A percentile compares a stretch with the other conserved stretches of the same genome.
Conservation (phyloP, 2,797 vertebrate genomes). For the Lutjanus argentimaculatus region DNA sequence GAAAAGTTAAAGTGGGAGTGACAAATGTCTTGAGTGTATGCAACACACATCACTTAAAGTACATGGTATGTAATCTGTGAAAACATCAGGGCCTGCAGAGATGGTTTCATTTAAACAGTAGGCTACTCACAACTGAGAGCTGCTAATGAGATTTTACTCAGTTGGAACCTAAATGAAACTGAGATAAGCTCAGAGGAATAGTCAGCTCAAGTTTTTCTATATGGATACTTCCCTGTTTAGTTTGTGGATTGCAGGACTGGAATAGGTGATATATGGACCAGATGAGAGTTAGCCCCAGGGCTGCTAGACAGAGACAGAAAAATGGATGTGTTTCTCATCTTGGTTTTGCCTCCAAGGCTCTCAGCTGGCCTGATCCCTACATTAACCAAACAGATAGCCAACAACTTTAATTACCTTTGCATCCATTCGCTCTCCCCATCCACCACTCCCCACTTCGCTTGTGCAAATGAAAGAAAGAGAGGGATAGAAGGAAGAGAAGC, state of each 20-base stretch:
- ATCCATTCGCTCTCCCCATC: slow-evolving; percentile 84
- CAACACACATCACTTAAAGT: slow-evolving; percentile 37
- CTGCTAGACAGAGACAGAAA: slow-evolving; percentile 74
- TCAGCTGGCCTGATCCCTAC: slow-evolving; percentile 78
- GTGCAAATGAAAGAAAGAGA: slow-evolving; percentile 83
- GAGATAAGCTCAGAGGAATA: slow-evolving; percentile 73
- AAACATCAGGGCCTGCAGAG: slow-evolving; percentile 53
- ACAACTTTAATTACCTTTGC: slow-evolving; percentile 90
- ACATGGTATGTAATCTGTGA: slow-evolving; percentile 44
- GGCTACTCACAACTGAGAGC: slow-evolving; percentile 46
- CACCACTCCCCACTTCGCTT: slow-evolving; percentile 75
- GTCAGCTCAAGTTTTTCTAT: slow-evolving; percentile 64
- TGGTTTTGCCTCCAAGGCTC: slow-evolving; percentile 75
- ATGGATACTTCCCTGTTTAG: slow-evolving; percentile 69
- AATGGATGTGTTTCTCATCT: slow-evolving; percentile 80
- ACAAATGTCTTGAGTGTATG: slow-evolving; percentile 17
- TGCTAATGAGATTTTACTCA: slow-evolving; percentile 72
- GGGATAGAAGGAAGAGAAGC: slow-evolving; percentile 79
- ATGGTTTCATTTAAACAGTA: slow-evolving; percentile 70
- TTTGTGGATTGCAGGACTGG: slow-evolving; percentile 61
- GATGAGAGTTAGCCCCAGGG: slow-evolving; percentile 71
- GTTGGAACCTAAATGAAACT: slow-evolving; percentile 74
- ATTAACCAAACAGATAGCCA: slow-evolving; percentile 89
- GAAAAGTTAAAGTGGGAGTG: slow-evolving; percentile 6
- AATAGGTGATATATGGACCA: slow-evolving; percentile 75